Percentiles rank a stretch among this genome's conserved stretches.
Conservation (phyloP, 1,140 invertebrate species). For the Orchesella cincta region DNA sequence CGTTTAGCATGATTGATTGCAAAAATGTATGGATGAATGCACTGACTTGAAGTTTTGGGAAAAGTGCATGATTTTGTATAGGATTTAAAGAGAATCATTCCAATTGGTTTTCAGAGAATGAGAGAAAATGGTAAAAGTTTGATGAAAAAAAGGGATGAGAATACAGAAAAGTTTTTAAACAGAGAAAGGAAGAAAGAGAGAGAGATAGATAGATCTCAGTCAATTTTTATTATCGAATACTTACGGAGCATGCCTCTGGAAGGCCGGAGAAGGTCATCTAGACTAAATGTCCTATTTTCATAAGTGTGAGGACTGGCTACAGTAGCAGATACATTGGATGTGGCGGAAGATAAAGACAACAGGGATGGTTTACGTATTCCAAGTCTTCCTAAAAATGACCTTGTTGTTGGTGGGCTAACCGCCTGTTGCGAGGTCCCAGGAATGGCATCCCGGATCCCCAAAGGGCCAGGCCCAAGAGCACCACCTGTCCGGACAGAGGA, state of each 20-base stretch:
- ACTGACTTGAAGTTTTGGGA: no score
- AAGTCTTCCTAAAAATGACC: constrained; percentile 71
- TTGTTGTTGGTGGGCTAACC: constrained; percentile 55
- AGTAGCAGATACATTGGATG: constrained; percentile 51
- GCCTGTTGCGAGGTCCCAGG: constrained; percentile 54
- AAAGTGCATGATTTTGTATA: no score
- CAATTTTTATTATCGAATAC: constrained; percentile 25
- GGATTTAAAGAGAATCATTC: no score
- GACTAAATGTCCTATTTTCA: constrained; percentile 72
- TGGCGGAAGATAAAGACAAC: constrained; percentile 65
- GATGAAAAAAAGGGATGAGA: background rate
- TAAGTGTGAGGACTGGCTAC: constrained; percentile 56
- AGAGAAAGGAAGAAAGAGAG: background rate
- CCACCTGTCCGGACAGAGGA: constrained; percentile 51
- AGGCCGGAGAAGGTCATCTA: constrained; percentile 77
- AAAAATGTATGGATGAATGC: no score
- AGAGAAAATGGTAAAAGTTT: background rate
- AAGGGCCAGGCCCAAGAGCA: constrained; percentile 51
- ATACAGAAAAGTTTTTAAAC: background rate
- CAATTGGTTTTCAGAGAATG: background rate
- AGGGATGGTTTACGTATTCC: constrained; percentile 78
- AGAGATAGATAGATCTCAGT: no score
- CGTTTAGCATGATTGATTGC: no score
- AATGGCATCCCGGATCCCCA: constrained; percentile 44
- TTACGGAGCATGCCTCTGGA: constrained; percentile 58